Evolutionary conservation across 1,140 invertebrate genomes (phyloP).

Genomic region (Drosophila sulfurigaster): DNA sequence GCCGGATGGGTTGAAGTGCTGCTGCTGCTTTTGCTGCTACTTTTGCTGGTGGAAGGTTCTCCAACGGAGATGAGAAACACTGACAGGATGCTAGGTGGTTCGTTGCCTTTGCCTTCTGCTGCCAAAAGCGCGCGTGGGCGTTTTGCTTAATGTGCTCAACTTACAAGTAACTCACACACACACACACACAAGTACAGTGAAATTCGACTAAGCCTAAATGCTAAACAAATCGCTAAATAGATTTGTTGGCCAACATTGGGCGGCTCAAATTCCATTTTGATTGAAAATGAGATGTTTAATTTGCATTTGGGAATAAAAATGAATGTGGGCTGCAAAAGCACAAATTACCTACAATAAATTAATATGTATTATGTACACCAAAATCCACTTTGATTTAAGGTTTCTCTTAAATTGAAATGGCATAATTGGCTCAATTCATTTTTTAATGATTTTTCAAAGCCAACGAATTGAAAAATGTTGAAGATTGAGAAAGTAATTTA

Average conservation of each 20-base stretch:
- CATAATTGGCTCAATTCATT: too few species aligned
- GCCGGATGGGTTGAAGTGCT: not conserved
- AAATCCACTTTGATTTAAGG: too few species aligned
- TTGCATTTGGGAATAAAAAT: not conserved
- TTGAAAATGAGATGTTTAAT: not conserved
- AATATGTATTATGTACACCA: too few species aligned
- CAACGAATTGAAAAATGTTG: too few species aligned
- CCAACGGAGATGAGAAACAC: constrained; percentile 48
- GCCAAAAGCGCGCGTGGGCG: constrained; percentile 44
- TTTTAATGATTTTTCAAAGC: too few species aligned
- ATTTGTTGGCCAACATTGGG: constrained; percentile 3
- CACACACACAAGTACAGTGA: constrained; percentile 31
- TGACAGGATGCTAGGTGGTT: constrained; percentile 47
- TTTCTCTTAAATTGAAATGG: too few species aligned
- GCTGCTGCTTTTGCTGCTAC: too few species aligned
- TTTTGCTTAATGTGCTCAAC: constrained; percentile 57
- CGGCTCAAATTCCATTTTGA: not conserved
- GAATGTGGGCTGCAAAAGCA: not conserved
- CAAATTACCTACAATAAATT: not conserved
- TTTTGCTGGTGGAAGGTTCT: not conserved
- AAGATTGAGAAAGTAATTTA: too few species aligned
- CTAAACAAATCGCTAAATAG: not conserved
- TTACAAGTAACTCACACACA: constrained; percentile 39
- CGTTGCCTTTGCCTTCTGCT: constrained; percentile 40
- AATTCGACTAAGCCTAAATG: constrained; percentile 3